These are phyloP conservation scores for Polydesmus complanatus DNA, from an alignment of 2,888 invertebrate species.

Conservation along the genomic window DNA sequence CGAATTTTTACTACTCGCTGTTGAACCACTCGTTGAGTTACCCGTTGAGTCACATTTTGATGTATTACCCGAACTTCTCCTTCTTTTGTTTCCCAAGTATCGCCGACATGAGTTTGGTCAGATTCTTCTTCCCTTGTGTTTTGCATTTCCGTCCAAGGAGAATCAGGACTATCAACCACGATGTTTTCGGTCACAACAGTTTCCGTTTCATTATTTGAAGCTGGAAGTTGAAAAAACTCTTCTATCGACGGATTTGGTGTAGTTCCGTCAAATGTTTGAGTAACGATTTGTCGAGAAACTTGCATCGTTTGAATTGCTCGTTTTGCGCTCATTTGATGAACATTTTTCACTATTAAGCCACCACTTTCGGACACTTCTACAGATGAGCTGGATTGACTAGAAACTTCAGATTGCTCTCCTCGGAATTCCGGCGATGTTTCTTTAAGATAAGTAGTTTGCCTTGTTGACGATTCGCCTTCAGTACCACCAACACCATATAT, in stretches of 20 bases:
- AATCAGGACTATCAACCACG: not conserved
- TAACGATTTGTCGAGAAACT: conserved; percentile 5
- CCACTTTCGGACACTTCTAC: conserved; percentile 5
- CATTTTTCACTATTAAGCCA: conserved; percentile 9
- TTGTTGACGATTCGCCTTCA: conserved; percentile 43
- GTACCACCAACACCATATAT: conserved; percentile 43
- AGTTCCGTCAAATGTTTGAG: not conserved
- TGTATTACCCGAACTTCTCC: conserved; percentile 2
- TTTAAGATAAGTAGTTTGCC: conserved; percentile 6
- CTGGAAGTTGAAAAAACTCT: not conserved
- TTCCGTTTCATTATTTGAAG: not conserved
- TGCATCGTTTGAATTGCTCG: conserved; percentile 11
- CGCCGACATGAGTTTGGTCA: not conserved
- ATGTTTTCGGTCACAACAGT: not conserved
- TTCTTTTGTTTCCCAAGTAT: not conserved
- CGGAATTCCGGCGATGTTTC: conserved; percentile 13
- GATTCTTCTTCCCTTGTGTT: not conserved
- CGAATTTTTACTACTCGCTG: conserved; percentile 6
- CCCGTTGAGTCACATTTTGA: conserved; percentile 8
- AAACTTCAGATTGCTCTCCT: conserved; percentile 4
- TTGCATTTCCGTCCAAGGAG: not conserved
- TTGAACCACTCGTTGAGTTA: conserved; percentile 11
- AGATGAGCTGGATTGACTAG: conserved; percentile 1
- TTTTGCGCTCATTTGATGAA: conserved; percentile 12
- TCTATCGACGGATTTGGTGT: not conserved